A percentile compares a stretch with the other conserved stretches of the same genome.
These are phyloP conservation scores for Lasioglossum vierecki DNA, from an alignment of 2,888 invertebrate genomes.

Conservation along the genomic window DNA sequence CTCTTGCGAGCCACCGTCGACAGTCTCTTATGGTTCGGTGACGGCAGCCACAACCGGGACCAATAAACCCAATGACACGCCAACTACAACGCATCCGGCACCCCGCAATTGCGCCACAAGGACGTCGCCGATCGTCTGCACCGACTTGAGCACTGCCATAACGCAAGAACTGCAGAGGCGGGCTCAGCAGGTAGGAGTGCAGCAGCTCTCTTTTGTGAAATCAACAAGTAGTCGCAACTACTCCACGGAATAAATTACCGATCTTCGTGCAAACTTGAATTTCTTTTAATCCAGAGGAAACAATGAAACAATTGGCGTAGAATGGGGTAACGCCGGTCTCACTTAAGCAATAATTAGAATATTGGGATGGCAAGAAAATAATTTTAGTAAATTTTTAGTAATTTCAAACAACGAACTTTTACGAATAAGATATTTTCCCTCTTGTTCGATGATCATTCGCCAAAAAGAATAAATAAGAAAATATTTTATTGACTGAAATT, in stretches of 20 bases:
- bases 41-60: conserved; percentile 55
- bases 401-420: no score
- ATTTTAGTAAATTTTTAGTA: no score
- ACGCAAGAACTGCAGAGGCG: conserved; percentile 89
- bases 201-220: not conserved
- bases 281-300: not conserved
- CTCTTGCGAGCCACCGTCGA: conserved; percentile 79
- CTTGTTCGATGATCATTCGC: no score
- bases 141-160: conserved; percentile 89
- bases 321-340: not conserved
- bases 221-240: not conserved
- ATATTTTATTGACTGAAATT: no score
- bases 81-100: conserved; percentile 50
- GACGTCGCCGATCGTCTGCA: conserved; percentile 77
- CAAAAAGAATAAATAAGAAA: no score
- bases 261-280: not conserved
- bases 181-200: conserved; percentile 86
- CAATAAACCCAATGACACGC: conserved; percentile 60
- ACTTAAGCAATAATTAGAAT: no score
- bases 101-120: conserved; percentile 65
- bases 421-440: no score
- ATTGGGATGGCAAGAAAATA: no score
- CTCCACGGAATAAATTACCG: not conserved
- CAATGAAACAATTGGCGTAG: not conserved
- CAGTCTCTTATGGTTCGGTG: conserved; percentile 74